phyloP scores from a whole-genome alignment of 2,888 invertebrate genomes.

The Conops quadrifasciatus region DNA sequence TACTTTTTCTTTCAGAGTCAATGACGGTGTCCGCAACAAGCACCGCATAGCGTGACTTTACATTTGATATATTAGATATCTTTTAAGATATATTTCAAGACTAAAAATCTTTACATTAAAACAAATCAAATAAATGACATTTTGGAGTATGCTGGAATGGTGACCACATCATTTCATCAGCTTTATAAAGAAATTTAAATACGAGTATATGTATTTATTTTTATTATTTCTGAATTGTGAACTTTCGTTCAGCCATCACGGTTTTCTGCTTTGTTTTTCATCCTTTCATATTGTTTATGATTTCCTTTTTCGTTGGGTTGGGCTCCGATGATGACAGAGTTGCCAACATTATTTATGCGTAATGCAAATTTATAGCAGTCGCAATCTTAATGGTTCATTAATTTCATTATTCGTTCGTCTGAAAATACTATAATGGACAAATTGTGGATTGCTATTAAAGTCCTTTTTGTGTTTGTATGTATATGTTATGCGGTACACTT shows the following conservation, averaged over 20 bases:
- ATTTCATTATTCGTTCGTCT: constrained; percentile 60
- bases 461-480: constrained; percentile 34
- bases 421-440: constrained; percentile 49
- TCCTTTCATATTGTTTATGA: background rate
- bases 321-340: background rate
- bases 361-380: constrained; percentile 57
- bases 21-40: too few species aligned
- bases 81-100: too few species aligned
- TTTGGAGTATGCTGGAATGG: too few species aligned
- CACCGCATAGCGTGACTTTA: too few species aligned
- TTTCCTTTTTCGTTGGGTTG: background rate
- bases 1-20: too few species aligned
- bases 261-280: background rate
- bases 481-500: background rate
- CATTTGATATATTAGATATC: too few species aligned
- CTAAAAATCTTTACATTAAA: too few species aligned
- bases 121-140: too few species aligned
- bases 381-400: constrained; percentile 64
- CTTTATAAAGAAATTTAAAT: too few species aligned
- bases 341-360: constrained; percentile 56
- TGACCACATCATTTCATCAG: too few species aligned
- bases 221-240: too few species aligned
- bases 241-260: background rate
- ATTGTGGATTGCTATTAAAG: constrained; percentile 47
- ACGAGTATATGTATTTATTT: too few species aligned